Conservation (phyloP, 2,888 invertebrate genomes). For the Agrilus biguttatus region DNA sequence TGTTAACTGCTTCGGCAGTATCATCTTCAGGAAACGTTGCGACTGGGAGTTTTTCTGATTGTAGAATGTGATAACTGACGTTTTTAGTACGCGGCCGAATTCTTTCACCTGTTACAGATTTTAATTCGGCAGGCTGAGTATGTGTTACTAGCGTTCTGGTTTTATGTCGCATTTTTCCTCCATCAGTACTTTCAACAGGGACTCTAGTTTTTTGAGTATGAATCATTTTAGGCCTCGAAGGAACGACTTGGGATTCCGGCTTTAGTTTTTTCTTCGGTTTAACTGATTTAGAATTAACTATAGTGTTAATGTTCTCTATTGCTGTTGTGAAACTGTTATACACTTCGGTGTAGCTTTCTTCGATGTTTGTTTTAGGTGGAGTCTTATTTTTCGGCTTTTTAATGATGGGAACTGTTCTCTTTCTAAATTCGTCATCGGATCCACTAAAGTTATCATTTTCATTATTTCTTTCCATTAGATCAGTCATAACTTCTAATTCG, state of each 20-base stretch:
- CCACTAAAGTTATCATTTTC: conserved; percentile 26
- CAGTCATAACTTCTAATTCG: conserved; percentile 35
- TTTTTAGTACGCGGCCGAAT: conserved; percentile 48
- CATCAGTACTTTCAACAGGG: conserved; percentile 35
- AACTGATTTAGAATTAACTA: conserved; percentile 20
- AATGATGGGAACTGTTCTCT: conserved; percentile 11
- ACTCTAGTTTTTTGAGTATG: conserved; percentile 54
- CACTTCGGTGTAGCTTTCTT: conserved; percentile 31
- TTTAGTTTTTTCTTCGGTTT: conserved; percentile 24
- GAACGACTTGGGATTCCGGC: conserved; percentile 20
- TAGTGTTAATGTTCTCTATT: conserved; percentile 34
- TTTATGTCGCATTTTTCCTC: conserved; percentile 38
- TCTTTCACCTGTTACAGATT: conserved; percentile 32
- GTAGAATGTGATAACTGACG: conserved; percentile 44
- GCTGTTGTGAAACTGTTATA: conserved; percentile 35
- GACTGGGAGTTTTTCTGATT: conserved; percentile 34
- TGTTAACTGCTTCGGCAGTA: conserved; percentile 22
- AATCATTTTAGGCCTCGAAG: conserved; percentile 58
- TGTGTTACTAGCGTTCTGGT: conserved; percentile 42
- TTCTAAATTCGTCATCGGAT: conserved; percentile 18
- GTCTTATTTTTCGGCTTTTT: conserved; percentile 29
- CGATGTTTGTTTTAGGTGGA: conserved; percentile 18
- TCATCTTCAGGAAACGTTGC: conserved; percentile 35
- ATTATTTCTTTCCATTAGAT: conserved; percentile 22
- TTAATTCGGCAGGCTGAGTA: conserved; percentile 34